phyloP scores from a whole-genome alignment of 1,140 invertebrate species.

The Hyles euphorbiae region DNA sequence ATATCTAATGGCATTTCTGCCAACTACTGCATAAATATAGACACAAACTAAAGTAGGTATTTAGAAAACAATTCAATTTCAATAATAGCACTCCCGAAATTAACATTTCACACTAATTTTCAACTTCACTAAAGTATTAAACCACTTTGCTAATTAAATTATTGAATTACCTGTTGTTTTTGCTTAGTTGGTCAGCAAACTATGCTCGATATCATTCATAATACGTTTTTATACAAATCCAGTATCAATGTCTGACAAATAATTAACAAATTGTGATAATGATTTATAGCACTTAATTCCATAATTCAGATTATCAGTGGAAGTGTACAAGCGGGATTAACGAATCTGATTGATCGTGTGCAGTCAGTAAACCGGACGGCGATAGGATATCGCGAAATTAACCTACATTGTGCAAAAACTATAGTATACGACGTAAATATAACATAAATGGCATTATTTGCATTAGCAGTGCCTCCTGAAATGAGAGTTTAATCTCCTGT shows the following conservation, averaged over 20 bases:
- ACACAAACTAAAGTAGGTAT: no score
- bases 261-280: slow-evolving; percentile 12
- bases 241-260: slow-evolving; percentile 1
- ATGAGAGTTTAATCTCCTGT: no score
- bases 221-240: slow-evolving; percentile 3
- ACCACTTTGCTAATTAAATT: no score
- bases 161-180: slow-evolving; percentile 7
- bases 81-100: no score
- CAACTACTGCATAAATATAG: no score
- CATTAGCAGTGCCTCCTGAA: no score
- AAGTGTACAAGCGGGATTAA: slow-evolving; percentile 1
- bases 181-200: slow-evolving; percentile 9
- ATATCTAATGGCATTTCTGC: no score
- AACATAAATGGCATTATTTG: no score
- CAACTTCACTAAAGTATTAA: no score
- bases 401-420: neutral
- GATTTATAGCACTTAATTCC: slow-evolving; percentile 11
- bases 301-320: slow-evolving; percentile 6
- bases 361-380: neutral
- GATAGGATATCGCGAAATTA: neutral
- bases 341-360: slow-evolving; percentile 3
- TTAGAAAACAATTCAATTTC: no score
- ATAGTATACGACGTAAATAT: no score
- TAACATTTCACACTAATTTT: no score
- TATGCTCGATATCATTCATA: neutral